Conservation (phyloP, 2,888 invertebrate genomes). For the Strigamia transsilvanica region DNA sequence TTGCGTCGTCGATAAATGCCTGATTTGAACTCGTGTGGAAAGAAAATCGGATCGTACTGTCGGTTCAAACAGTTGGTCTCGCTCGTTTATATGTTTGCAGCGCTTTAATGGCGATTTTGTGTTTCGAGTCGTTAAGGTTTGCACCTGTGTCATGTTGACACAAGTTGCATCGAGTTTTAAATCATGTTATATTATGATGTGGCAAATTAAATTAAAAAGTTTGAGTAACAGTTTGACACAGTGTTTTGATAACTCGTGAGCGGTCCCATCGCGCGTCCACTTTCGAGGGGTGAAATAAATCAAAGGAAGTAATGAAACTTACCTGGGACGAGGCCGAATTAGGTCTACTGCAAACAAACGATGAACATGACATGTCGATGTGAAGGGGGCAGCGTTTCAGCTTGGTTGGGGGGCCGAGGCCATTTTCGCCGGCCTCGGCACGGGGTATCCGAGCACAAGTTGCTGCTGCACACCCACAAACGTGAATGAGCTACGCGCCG, state of each 20-base stretch:
- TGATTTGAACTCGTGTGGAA: too few relatives aligned
- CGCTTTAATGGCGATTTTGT: conserved; percentile 17
- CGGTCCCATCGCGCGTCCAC: background rate
- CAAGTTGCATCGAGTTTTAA: conserved; percentile 15
- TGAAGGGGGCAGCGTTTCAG: conserved; percentile 5
- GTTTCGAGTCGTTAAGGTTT: background rate
- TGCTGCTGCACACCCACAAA: conserved; percentile 32
- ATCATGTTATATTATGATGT: conserved; percentile 14
- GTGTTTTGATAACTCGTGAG: background rate
- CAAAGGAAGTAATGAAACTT: background rate
- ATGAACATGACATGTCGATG: conserved; percentile 36
- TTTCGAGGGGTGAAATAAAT: background rate
- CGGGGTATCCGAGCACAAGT: conserved; percentile 41
- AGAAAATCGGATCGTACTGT: background rate
- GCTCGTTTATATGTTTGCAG: background rate
- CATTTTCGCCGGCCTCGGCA: conserved; percentile 37
- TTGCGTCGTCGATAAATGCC: too few relatives aligned
- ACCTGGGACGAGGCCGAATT: conserved; percentile 26
- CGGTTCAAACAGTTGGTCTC: conserved; percentile 2
- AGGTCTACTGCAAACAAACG: conserved; percentile 26
- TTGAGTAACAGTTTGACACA: conserved; percentile 1
- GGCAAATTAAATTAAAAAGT: conserved; percentile 8
- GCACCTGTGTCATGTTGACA: conserved; percentile 37
- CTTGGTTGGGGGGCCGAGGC: conserved; percentile 40
- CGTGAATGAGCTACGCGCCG: conserved; percentile 33